Percentiles rank a stretch among this genome's conserved stretches.
Evolutionary conservation across 2,888 invertebrate species (phyloP).

Genomic region (Liopterus haemorrhoidalis): DNA sequence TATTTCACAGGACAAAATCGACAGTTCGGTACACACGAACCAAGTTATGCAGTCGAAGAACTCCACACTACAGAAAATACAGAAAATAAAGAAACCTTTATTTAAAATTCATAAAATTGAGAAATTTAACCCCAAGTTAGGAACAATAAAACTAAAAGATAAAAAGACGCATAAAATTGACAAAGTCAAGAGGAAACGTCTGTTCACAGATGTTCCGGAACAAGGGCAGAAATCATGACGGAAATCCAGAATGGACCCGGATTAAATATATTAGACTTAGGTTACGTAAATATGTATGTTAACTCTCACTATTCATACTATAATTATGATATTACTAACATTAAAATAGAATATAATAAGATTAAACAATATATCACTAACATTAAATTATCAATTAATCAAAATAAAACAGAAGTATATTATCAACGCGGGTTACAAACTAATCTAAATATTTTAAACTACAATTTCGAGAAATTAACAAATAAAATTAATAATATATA

Average conservation of each 20-base stretch:
- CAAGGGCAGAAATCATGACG: background rate
- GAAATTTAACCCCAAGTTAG: background rate
- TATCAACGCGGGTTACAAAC: background rate
- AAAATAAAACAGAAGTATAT: background rate
- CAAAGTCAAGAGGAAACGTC: constrained; percentile 1
- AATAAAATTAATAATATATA: background rate
- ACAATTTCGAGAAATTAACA: background rate
- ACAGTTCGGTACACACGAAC: too few relatives aligned
- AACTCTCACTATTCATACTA: background rate
- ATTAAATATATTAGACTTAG: background rate
- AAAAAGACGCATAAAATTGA: constrained; percentile 1
- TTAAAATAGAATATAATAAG: background rate
- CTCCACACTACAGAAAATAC: too few relatives aligned
- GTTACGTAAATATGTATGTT: background rate
- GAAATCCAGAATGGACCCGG: background rate
- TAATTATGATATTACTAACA: background rate
- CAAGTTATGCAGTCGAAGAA: too few relatives aligned
- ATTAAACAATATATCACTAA: background rate
- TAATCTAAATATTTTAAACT: constrained; percentile 1
- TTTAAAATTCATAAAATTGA: background rate
- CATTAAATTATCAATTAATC: background rate
- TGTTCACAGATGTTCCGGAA: background rate
- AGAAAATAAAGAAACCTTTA: constrained; percentile 1
- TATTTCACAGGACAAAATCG: too few relatives aligned
- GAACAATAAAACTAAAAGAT: background rate